phyloP scores from a whole-genome alignment of 1,140 invertebrate species.

The Atopsyche davidsoni region DNA sequence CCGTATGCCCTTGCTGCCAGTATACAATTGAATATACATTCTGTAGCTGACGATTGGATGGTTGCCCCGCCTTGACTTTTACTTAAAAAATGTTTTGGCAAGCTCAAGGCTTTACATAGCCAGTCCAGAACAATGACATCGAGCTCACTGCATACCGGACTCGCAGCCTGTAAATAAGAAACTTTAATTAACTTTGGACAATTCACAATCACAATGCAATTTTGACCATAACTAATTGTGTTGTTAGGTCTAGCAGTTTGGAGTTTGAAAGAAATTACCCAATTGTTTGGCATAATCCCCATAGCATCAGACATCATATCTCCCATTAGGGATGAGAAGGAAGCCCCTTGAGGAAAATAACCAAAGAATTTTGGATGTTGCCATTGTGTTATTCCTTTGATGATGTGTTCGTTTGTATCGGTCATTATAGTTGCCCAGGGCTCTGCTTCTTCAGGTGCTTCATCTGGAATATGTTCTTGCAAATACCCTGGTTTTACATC shows the following conservation, averaged over 20 bases:
- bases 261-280: conserved; percentile 56
- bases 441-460: conserved; percentile 76
- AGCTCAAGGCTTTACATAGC: conserved; percentile 53
- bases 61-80: conserved; percentile 69
- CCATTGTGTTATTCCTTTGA: conserved; percentile 95
- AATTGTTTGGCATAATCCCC: conserved; percentile 91
- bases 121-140: conserved; percentile 71
- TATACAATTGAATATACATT: conserved; percentile 80
- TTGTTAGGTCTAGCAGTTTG: neutral
- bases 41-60: conserved; percentile 75
- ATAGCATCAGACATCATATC: conserved; percentile 91
- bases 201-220: too few relatives aligned
- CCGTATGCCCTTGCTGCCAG: conserved; percentile 71
- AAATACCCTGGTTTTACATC: conserved; percentile 82
- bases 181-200: neutral
- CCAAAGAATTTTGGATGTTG: conserved; percentile 94
- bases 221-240: conserved; percentile 15
- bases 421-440: conserved; percentile 79
- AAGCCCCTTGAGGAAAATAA: conserved; percentile 93
- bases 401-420: conserved; percentile 85
- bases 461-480: conserved; percentile 61
- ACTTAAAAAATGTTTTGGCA: conserved; percentile 51
- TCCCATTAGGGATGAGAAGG: conserved; percentile 87
- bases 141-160: conserved; percentile 78
- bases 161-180: conserved; percentile 52